Evolutionary conservation across 1,140 invertebrate species (phyloP).

Genomic region (Drosophila tsacasi): DNA sequence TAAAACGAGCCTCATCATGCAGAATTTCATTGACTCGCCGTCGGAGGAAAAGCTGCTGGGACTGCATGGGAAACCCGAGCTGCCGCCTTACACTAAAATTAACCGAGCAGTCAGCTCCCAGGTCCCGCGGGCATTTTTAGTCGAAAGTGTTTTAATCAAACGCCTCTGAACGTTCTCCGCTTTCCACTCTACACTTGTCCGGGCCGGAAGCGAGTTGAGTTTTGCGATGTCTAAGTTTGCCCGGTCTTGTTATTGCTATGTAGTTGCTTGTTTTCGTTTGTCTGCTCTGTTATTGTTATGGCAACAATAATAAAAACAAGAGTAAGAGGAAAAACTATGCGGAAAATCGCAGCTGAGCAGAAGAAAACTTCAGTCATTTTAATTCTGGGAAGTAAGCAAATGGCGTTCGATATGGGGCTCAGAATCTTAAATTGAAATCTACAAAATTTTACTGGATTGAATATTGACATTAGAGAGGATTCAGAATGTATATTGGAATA

Average conservation of each 20-base stretch:
- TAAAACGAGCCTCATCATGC: slow-evolving; percentile 56
- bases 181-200: slow-evolving; percentile 34
- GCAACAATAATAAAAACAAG: slow-evolving; percentile 38
- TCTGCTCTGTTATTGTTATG: slow-evolving; percentile 39
- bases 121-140: slow-evolving; percentile 70
- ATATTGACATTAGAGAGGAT: not conserved
- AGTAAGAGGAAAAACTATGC: slow-evolving; percentile 18
- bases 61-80: slow-evolving; percentile 29
- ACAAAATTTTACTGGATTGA: not conserved
- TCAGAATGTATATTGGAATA: too few relatives aligned
- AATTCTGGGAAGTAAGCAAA: slow-evolving; percentile 1
- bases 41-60: slow-evolving; percentile 26
- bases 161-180: slow-evolving; percentile 25
- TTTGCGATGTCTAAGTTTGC: slow-evolving; percentile 26
- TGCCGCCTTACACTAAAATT: slow-evolving; percentile 62
- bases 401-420: too few relatives aligned
- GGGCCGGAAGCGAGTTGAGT: slow-evolving; percentile 38
- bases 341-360: slow-evolving; percentile 39
- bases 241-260: slow-evolving; percentile 32
- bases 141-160: slow-evolving; percentile 74
- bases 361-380: slow-evolving; percentile 4
- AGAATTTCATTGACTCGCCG: slow-evolving; percentile 61
- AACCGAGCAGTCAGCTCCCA: slow-evolving; percentile 55
- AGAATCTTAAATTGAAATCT: not conserved
- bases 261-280: slow-evolving; percentile 47